phyloP scores from a whole-genome alignment of 2,888 invertebrate species.

The Petrolisthes manimaculis region DNA sequence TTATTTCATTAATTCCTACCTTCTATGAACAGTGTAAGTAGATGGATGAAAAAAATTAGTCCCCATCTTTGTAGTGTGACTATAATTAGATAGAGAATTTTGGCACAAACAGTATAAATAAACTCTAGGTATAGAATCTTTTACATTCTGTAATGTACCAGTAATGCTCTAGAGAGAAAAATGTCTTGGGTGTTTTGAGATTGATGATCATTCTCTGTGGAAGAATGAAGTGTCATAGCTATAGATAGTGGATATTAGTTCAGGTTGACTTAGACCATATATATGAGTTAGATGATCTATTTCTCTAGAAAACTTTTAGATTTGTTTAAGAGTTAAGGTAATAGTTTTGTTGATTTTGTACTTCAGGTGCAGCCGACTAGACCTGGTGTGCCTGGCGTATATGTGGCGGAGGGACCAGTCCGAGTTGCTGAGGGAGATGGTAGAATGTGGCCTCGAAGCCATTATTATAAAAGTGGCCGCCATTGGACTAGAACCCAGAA shows the following conservation, averaged over 20 bases:
- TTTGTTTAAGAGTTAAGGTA: background rate
- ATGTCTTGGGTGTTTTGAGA: no score
- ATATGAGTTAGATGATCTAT: background rate
- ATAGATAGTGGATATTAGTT: background rate
- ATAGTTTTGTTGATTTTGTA: background rate
- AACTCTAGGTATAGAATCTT: no score
- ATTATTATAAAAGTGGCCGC: slow-evolving; percentile 98
- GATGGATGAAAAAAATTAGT: no score
- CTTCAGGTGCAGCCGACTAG: slow-evolving; percentile 87
- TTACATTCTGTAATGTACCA: no score
- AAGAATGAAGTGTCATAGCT: no score
- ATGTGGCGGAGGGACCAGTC: slow-evolving; percentile 96
- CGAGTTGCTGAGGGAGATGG: slow-evolving; percentile 96
- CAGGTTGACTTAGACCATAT: background rate
- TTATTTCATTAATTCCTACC: no score
- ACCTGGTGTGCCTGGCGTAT: slow-evolving; percentile 89
- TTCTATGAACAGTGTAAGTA: no score
- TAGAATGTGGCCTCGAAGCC: slow-evolving; percentile 90
- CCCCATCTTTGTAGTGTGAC: no score
- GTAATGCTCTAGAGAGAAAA: no score
- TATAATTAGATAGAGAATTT: no score
- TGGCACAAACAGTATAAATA: no score
- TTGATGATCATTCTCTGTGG: no score
- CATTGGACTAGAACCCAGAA: slow-evolving; percentile 86
- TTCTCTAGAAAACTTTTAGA: background rate